Base-by-base conservation (phyloP, 2,888 invertebrate species). In the Lapara coniferarum region DNA sequence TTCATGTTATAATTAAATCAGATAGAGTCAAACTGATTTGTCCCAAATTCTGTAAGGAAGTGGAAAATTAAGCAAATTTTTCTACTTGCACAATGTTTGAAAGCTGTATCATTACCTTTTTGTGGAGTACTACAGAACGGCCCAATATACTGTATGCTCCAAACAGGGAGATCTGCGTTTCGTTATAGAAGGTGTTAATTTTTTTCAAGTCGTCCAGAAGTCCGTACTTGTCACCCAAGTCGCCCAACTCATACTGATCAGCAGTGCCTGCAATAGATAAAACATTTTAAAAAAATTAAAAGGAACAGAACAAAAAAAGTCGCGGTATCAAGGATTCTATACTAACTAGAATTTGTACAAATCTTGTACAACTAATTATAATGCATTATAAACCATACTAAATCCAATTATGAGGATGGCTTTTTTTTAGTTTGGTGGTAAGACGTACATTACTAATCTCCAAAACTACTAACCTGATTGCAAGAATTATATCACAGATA, bases 161-260 rank as follows among this genome's bases (percentile, higher is more conserved):
- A 83, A 97, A 97, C 59, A 98, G 88, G 0, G 97, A 96, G 53
- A 98, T 85, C 84, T 96, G 96, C 0, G 97, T 96, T 81, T 98
- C 98, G 80, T 98, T 97, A 85, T 96, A 97, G 67, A 87, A 83
- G 0, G 94, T 91, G 73, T 89, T 92, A 73, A 95, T 95, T 66
- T 94, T 93, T 0, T 95, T 95, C 12, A 95, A 86, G 30, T 95
- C 95, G 30, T 96, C 95, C 19, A 98, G 89, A 7, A 95, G 93
- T 0, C 98, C 98, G 85, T 97, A 98, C 89, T 98, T 98, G 0
- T 96, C 96, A 79, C 98, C 97, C 44, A 98, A 90, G 83, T 97
- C 97, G 0, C 98, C 98, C 85, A 98, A 95, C 91, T 96, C 96
- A 83, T 98, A 98, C 84, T 97, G 97, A 89, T 98, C 98, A 7